phyloP scores from a whole-genome alignment of 2,888 invertebrate genomes.

The Tipula helvola region DNA sequence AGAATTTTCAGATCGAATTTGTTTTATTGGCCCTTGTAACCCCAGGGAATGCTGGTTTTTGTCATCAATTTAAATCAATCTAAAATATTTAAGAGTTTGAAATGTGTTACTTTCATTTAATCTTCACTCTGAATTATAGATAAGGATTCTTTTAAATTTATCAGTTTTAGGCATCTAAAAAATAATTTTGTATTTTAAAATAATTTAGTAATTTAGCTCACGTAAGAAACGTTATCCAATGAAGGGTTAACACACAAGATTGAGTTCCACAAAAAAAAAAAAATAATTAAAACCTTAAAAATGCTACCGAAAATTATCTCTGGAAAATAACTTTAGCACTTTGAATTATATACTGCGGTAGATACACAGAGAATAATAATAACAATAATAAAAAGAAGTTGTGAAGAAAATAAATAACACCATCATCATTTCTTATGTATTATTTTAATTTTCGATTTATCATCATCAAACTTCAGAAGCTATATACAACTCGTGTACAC shows the following conservation, averaged over 20 bases:
- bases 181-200: no score
- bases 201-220: no score
- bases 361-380: background rate
- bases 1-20: no score
- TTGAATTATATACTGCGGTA: constrained; percentile 7
- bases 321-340: constrained; percentile 10
- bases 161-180: no score
- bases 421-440: background rate
- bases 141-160: no score
- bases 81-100: no score
- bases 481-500: background rate
- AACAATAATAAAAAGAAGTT: background rate
- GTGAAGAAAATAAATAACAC: background rate
- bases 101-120: no score
- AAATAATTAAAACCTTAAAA: background rate
- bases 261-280: background rate
- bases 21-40: no score
- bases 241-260: background rate
- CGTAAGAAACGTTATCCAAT: background rate
- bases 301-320: constrained; percentile 11
- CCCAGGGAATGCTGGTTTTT: no score
- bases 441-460: background rate
- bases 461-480: background rate
- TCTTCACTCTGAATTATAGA: no score
- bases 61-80: no score